Evolutionary conservation across 2,888 invertebrate species (phyloP).

Genomic region (Hirtodrosophila duncani): DNA sequence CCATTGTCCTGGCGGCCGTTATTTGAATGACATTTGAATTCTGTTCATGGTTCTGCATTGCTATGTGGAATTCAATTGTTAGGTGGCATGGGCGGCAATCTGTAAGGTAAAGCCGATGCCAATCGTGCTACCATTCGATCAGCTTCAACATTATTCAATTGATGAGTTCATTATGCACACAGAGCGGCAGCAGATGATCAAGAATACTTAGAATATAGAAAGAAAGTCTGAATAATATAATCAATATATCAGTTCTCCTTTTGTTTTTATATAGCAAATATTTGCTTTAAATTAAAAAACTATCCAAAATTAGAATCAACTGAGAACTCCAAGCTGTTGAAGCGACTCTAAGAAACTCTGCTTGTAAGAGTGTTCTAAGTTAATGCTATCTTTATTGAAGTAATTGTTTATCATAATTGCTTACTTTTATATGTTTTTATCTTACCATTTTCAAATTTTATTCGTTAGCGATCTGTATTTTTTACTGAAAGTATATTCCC

Average conservation of each 20-base stretch:
- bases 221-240: not conserved
- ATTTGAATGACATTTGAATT: constrained; percentile 69
- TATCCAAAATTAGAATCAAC: no score
- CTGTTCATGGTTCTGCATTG: constrained; percentile 31
- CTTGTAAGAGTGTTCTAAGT: no score
- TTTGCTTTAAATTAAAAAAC: no score
- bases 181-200: constrained; percentile 30
- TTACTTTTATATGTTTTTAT: no score
- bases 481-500: no score
- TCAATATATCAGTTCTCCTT: constrained; percentile 8
- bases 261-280: no score
- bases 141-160: constrained; percentile 38
- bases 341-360: no score
- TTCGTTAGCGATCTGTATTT: no score
- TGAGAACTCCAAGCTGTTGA: no score
- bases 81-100: constrained; percentile 36
- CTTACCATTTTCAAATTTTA: no score
- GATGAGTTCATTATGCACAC: constrained; percentile 53
- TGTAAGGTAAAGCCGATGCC: constrained; percentile 17
- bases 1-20: constrained; percentile 62
- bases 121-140: constrained; percentile 9
- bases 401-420: no score
- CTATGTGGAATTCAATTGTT: constrained; percentile 47
- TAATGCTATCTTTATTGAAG: no score
- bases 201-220: not conserved